Evolutionary conservation across 2,113 vertebrate genomes (phyloP).

Genomic region (Ahaetulla prasina): DNA sequence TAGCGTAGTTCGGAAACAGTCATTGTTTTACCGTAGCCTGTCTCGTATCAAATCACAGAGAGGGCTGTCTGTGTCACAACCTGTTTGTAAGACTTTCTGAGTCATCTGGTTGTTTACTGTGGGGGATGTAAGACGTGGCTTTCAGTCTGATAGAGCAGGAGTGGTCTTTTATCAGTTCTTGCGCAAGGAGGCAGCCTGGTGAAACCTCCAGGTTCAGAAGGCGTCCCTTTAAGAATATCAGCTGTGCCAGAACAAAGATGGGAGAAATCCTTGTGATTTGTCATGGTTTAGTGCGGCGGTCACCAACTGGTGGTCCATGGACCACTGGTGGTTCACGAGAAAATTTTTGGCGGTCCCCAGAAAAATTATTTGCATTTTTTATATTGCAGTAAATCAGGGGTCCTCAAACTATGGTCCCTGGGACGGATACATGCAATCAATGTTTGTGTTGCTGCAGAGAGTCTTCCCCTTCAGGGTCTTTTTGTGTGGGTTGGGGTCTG

Average conservation of each 20-base stretch:
- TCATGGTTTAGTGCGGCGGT: not conserved
- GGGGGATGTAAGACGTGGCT: too few species aligned
- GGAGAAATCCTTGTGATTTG: not conserved
- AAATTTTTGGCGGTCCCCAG: too few species aligned
- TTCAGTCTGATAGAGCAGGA: not conserved
- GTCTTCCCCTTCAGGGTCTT: too few species aligned
- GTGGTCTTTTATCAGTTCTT: not conserved
- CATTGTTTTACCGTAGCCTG: not conserved
- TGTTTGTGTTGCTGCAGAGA: too few species aligned
- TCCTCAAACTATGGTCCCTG: too few species aligned
- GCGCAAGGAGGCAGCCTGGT: not conserved
- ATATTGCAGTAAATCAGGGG: too few species aligned
- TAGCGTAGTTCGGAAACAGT: not conserved
- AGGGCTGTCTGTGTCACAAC: not conserved
- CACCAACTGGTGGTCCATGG: too few species aligned
- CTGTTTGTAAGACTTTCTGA: not conserved
- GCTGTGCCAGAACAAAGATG: not conserved
- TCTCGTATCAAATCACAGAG: not conserved
- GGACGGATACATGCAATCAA: too few species aligned
- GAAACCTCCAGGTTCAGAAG: not conserved
- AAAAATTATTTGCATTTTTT: too few species aligned
- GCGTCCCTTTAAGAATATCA: not conserved
- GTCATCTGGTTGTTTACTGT: not conserved
- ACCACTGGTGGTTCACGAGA: too few species aligned
- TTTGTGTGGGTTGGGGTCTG: too few species aligned